A percentile compares a stretch with the other conserved stretches of the same genome.
These are phyloP conservation scores for Malurus alboscapulatus DNA, from an alignment of 2,113 vertebrate species.

Conservation along the genomic window DNA sequence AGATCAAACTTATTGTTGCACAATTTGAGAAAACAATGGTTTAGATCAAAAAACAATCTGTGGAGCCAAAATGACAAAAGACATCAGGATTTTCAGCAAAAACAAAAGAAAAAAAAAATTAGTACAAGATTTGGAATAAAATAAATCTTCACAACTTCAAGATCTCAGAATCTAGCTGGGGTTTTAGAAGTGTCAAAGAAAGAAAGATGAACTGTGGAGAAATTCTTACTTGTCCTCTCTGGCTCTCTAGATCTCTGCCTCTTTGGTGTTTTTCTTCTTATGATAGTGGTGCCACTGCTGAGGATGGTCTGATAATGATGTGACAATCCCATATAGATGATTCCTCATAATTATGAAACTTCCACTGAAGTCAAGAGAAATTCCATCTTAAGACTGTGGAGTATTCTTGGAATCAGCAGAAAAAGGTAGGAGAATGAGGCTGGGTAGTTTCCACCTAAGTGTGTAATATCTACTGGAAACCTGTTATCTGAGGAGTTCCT, in stretches of 20 bases:
- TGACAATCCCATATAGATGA: background rate
- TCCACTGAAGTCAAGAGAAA: background rate
- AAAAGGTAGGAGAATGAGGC: background rate
- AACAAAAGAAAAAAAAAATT: background rate
- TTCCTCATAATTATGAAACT: background rate
- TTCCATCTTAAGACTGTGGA: background rate
- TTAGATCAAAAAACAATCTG: background rate
- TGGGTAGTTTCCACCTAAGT: background rate
- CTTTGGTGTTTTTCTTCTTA: background rate
- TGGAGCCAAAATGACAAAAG: background rate
- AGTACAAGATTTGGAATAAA: background rate
- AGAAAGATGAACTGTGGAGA: background rate
- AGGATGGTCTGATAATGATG: background rate
- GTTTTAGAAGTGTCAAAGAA: background rate
- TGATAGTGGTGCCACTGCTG: background rate
- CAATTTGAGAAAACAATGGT: conserved; percentile 12
- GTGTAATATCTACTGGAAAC: background rate
- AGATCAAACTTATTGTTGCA: background rate
- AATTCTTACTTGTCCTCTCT: background rate
- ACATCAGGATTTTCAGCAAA: background rate
- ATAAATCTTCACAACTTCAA: accelerated
- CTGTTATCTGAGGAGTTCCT: background rate
- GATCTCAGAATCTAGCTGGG: background rate
- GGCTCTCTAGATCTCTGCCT: background rate
- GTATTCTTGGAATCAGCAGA: background rate